phyloP scores from a whole-genome alignment of 2,113 vertebrate genomes.

The Corythaeola cristata region DNA sequence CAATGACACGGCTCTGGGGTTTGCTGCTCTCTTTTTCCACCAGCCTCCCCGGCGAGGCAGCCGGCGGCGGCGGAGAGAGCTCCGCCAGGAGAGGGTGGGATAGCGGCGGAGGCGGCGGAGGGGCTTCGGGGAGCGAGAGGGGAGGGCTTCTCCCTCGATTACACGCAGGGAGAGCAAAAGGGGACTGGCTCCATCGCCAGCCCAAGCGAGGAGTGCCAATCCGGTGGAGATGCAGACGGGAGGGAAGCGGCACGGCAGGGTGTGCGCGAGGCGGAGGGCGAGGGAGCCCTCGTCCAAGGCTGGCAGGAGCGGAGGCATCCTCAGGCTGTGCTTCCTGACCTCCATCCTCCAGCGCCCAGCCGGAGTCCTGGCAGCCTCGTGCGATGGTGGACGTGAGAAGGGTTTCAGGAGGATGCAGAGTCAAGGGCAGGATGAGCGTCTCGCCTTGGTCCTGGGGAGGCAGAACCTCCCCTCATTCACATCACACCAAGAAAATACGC shows the following conservation, averaged over 20 bases:
- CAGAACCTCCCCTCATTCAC: neutral
- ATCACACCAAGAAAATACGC: neutral
- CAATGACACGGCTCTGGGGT: constrained; percentile 21
- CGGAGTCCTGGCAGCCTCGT: neutral
- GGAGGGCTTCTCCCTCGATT: rapidly evolving
- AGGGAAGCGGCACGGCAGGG: neutral
- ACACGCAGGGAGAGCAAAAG: neutral
- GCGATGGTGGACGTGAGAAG: neutral
- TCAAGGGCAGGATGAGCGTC: neutral
- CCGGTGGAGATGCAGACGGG: neutral
- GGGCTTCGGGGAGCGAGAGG: neutral
- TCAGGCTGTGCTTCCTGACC: no score
- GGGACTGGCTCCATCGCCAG: neutral
- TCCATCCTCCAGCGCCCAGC: rapidly evolving
- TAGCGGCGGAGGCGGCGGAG: rapidly evolving
- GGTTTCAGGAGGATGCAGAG: neutral
- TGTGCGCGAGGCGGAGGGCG: no score
- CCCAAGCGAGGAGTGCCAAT: rapidly evolving
- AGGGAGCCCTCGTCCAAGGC: neutral
- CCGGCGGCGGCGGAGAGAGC: neutral
- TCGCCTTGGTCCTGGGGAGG: rapidly evolving
- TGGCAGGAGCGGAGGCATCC: neutral
- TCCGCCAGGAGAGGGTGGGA: neutral
- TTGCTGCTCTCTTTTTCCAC: constrained; percentile 15
- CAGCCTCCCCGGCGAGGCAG: neutral